phyloP scores from a whole-genome alignment of 2,797 vertebrate genomes.

The Microctenopoma stevenorrisi region DNA sequence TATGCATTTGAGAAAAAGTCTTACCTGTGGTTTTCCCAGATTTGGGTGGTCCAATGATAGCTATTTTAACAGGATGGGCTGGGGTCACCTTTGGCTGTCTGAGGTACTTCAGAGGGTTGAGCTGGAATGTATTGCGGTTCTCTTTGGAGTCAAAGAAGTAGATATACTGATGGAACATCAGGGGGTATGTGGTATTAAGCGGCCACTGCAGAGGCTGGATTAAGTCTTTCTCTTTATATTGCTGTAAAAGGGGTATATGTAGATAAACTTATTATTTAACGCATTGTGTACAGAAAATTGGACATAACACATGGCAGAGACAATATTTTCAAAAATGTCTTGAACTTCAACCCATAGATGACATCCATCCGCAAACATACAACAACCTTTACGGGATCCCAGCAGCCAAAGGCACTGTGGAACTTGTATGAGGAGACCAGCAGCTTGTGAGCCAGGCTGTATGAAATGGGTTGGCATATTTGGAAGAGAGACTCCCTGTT shows the following conservation, averaged over 20 bases:
- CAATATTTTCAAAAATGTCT: background rate
- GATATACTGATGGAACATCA: slow-evolving; percentile 91
- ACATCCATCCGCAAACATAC: background rate
- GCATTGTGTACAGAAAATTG: background rate
- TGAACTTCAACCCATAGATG: background rate
- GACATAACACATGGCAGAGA: background rate
- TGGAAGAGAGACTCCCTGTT: slow-evolving; percentile 93
- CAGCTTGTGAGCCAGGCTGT: slow-evolving; percentile 86
- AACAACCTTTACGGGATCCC: slow-evolving; percentile 92
- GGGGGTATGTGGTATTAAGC: slow-evolving; percentile 77
- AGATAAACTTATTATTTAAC: background rate
- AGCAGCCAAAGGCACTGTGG: slow-evolving; percentile 89
- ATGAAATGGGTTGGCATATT: slow-evolving; percentile 86
- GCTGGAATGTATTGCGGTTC: slow-evolving; percentile 89
- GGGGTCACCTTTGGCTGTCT: slow-evolving; percentile 86
- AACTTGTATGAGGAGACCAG: slow-evolving; percentile 87
- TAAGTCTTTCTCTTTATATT: slow-evolving; percentile 86
- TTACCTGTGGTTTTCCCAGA: slow-evolving; percentile 95
- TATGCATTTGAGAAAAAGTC: background rate
- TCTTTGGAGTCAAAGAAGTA: slow-evolving; percentile 93
- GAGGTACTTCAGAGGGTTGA: slow-evolving; percentile 93
- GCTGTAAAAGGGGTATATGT: slow-evolving; percentile 35
- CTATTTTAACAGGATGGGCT: slow-evolving; percentile 87
- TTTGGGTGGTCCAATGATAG: slow-evolving; percentile 91
- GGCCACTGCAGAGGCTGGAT: slow-evolving; percentile 85